Base-by-base conservation (phyloP, 2,797 vertebrate species). In the Artibeus lituratus region DNA sequence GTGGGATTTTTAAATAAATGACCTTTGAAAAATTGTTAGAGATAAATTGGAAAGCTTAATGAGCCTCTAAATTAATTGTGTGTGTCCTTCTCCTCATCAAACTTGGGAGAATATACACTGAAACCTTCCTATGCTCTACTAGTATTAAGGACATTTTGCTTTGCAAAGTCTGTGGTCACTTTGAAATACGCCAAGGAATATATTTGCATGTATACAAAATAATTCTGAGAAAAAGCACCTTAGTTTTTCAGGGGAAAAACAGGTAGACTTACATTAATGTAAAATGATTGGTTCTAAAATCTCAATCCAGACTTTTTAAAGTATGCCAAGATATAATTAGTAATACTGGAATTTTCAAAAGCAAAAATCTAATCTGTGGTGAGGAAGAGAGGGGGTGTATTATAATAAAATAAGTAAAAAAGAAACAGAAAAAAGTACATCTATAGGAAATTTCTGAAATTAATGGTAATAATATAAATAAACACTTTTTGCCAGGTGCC, bases 121-220 rank as follows among this genome's bases (percentile, higher is more conserved):
- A 80, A 44, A 4, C 49, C 32, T 81, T 76, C 89, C 26, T 53
- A 16, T 37, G 62, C 51, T 76, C 72, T 19, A 67, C 29, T 16
- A 24, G 18, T n/a, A 55, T 70, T 59, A 22, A 11, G 80, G 77
- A 81, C 1, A 90, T 70, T 88, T 96, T 94, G 85, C 53, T 89
- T 95, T 78, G 86, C 73, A 97, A 94, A 96, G 32, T 83, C 22
- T 94, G 7, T 51, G 65, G 87, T 72, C 74, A 89, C 39, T 86
- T 82, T 94, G 86, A 96, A 94, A 91, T 90, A 89, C 11, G 29
- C 7, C 32, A 77, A 69, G 39, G 65, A 81, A 88, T 59, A 42
- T 11, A 65, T 96, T 94, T 94, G 32, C 57, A 92, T 84, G 8
- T 42, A 92, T 29, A 76, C 74, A 95, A 96, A 94, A 91, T 42